Evolutionary conservation across 1,140 invertebrate genomes (phyloP).

Genomic region (Eueides isabella): DNA sequence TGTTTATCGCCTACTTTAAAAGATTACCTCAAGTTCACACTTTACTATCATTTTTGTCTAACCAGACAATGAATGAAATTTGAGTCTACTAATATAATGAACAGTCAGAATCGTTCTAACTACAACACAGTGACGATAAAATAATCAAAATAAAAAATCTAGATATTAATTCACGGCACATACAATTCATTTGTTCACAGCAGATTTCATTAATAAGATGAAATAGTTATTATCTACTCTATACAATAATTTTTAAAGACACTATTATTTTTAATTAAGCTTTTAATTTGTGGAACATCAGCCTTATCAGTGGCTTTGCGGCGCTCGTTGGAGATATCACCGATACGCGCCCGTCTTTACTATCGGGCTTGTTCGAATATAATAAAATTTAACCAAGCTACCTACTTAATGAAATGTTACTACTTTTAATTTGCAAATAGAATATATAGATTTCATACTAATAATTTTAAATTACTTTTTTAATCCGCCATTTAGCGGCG

Average conservation of each 20-base stretch:
- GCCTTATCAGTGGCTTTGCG: slow-evolving; percentile 48
- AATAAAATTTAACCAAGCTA: slow-evolving; percentile 39
- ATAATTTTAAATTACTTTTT: too few species aligned
- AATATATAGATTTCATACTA: not conserved
- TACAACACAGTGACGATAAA: too few species aligned
- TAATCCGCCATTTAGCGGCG: too few species aligned
- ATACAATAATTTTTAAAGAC: not conserved
- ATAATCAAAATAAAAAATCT: too few species aligned
- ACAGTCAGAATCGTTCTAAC: not conserved
- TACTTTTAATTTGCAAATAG: not conserved
- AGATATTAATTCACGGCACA: too few species aligned
- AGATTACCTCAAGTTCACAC: too few species aligned
- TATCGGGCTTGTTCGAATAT: slow-evolving; percentile 27
- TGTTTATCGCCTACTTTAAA: too few species aligned
- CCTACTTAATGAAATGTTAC: slow-evolving; percentile 34
- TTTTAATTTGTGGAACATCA: slow-evolving; percentile 25
- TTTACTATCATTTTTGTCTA: too few species aligned
- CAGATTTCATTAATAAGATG: too few species aligned
- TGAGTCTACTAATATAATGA: not conserved
- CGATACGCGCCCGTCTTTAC: slow-evolving; percentile 40
- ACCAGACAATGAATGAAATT: not conserved
- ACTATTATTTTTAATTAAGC: slow-evolving; percentile 6
- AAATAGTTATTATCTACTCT: too few species aligned
- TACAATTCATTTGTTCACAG: too few species aligned
- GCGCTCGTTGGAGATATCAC: slow-evolving; percentile 59